Evolutionary conservation across 2,113 vertebrate genomes (phyloP), one percentile per base, ranked within the genome.

Genomic region (Fukomys damarensis): DNA sequence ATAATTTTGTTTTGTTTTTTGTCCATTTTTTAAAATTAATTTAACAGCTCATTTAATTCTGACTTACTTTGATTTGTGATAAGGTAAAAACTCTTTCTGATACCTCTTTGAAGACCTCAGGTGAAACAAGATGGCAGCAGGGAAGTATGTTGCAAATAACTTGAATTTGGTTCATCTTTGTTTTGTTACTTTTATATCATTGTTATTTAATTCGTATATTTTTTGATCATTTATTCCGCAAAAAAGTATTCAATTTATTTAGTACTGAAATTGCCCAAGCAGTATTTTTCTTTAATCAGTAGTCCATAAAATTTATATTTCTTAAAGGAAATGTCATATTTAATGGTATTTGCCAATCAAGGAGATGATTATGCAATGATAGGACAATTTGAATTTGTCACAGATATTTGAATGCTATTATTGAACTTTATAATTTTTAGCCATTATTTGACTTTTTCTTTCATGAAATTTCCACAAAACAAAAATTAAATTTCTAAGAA

Each of bases 401-500:
- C 26, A 77, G 32, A 61, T 9, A 38, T 63, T 84, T 43, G 35
- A 89, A 66, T 81, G 93, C 84, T 81, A 1, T 83, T 91, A 4
- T 52, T 83, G 61, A 96, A 84, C 32, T 43, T 79, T 28, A 80
- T 20, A 63, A 54, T 85, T 82, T 91, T 90, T 77, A 96, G 68
- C 94, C 80, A 56, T 46, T 94, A 68, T 70, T 72, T 91, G 35
- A 38, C 22, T 91, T 96, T 61, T 91, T 82, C 58, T 61, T 87
- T 66, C 2, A 30, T 91, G 56, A 91, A 84, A 68, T 70, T 90
- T 80, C 94, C 61, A 68, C 35, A 11, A 35, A 84, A 70, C 77
- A 74, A 93, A 91, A 77, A 49, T 94, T 61, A 72, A 76, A 61
- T 86, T 92, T 92, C 49, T 85, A 82, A 81, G 82, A 93, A 24